phyloP scores from a whole-genome alignment of 2,888 invertebrate genomes.

The Athripsodes cinereus region DNA sequence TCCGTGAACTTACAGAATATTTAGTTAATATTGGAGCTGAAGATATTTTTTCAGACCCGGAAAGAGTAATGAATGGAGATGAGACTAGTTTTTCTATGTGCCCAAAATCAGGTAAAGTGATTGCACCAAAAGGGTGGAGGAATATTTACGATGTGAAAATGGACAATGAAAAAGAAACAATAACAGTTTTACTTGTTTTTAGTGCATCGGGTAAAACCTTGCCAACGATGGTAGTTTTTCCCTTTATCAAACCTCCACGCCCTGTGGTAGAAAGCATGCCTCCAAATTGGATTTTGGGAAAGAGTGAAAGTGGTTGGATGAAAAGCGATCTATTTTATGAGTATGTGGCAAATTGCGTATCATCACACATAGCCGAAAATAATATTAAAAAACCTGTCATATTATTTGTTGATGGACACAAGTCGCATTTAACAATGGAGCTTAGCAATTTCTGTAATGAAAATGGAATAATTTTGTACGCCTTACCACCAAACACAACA shows the following conservation, averaged over 20 bases:
- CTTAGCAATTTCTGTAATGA: no score
- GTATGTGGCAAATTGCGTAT: no score
- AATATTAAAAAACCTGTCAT: conserved; percentile 29
- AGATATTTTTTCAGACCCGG: no score
- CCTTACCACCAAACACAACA: conserved; percentile 28
- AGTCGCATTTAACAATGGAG: conserved; percentile 29
- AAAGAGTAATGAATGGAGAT: conserved; percentile 29
- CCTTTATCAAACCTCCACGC: no score
- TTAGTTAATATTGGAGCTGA: no score
- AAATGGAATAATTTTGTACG: conserved; percentile 29
- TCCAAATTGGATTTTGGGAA: conserved; percentile 24
- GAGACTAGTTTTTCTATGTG: conserved; percentile 16
- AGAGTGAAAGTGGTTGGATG: no score
- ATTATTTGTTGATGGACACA: conserved; percentile 31
- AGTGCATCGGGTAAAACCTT: conserved; percentile 15
- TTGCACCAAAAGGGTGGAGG: conserved; percentile 20
- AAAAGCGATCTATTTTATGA: no score
- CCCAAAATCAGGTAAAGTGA: conserved; percentile 25
- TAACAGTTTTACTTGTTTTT: conserved; percentile 12
- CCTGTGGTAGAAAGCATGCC: conserved; percentile 18
- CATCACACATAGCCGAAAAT: no score
- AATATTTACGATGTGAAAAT: conserved; percentile 12
- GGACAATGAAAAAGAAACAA: conserved; percentile 8
- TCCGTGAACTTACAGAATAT: no score
- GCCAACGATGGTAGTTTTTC: conserved; percentile 2